A percentile compares a stretch with the other conserved stretches of the same genome.
Evolutionary conservation across 92 coral and sea anemone species (phyloP).

Genomic region (Muricea muricata): DNA sequence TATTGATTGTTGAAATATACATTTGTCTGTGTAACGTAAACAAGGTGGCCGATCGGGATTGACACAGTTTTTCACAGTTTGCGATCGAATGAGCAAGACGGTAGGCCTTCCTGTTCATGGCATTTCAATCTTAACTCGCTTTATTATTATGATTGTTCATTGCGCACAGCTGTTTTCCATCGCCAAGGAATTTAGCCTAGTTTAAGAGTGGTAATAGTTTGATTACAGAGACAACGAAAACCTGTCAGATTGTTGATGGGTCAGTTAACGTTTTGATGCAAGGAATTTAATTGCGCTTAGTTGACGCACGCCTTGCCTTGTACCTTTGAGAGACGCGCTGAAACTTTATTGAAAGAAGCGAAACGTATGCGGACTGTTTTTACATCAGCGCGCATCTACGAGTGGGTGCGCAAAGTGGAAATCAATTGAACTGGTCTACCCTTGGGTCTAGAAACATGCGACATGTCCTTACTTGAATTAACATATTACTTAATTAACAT

Average conservation of each 20-base stretch:
- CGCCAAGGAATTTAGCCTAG: constrained; percentile 25
- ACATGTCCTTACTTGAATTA: background rate
- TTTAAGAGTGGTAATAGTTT: constrained; percentile 51
- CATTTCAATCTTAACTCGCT: constrained; percentile 3
- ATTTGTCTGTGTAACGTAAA: constrained; percentile 6
- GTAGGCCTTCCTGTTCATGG: background rate
- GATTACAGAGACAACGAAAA: constrained; percentile 43
- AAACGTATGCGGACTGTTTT: background rate
- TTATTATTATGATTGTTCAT: background rate
- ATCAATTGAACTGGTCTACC: background rate
- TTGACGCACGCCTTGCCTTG: constrained; percentile 40
- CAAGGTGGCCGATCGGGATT: background rate
- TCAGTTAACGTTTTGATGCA: constrained; percentile 36
- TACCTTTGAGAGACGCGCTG: background rate
- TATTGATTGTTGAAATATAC: constrained; percentile 4
- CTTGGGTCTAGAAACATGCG: too few relatives aligned
- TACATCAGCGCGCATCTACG: background rate
- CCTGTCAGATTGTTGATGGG: constrained; percentile 51
- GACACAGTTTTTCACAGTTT: constrained; percentile 1
- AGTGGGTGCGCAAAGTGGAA: constrained; percentile 2
- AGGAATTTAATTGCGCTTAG: constrained; percentile 32
- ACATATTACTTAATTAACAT: background rate
- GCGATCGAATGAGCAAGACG: background rate
- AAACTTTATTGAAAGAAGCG: constrained; percentile 2
- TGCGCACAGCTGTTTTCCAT: constrained; percentile 32